Conservation (phyloP, 1,140 invertebrate genomes). For the Maconellicoccus hirsutus region DNA sequence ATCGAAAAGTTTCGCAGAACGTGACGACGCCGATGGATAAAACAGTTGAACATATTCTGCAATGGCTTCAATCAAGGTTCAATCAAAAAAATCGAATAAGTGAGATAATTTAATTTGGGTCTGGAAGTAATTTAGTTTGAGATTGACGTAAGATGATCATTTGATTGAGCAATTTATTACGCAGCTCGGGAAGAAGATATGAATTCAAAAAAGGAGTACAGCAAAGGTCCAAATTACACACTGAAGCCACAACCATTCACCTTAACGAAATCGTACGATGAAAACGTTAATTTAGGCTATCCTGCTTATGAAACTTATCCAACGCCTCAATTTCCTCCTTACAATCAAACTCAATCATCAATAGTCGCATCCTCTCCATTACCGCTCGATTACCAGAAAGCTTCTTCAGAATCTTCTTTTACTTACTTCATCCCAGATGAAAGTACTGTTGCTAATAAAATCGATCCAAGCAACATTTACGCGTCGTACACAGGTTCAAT, state of each 20-base stretch:
- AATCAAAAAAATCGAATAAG: slow-evolving; percentile 23
- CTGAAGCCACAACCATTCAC: slow-evolving; percentile 11
- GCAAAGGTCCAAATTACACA: background rate
- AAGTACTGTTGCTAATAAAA: slow-evolving; percentile 2
- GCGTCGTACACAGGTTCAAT: background rate
- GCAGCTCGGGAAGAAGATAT: background rate
- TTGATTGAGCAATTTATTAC: background rate
- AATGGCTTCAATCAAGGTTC: slow-evolving; percentile 30
- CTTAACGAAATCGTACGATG: background rate
- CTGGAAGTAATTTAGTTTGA: too few relatives aligned
- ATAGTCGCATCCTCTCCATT: background rate
- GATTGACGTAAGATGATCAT: too few relatives aligned
- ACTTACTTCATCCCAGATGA: background rate
- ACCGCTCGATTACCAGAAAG: background rate
- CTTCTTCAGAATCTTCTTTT: background rate
- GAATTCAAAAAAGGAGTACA: background rate
- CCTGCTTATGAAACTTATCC: background rate
- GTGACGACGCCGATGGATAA: slow-evolving; percentile 27
- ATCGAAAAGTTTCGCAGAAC: slow-evolving; percentile 24
- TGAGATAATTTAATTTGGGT: too few relatives aligned
- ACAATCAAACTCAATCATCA: background rate
- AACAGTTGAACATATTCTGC: slow-evolving; percentile 30
- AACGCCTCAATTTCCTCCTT: background rate
- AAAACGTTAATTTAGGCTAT: background rate
- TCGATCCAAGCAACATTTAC: background rate